Percentiles rank a stretch among this genome's conserved stretches.
Evolutionary conservation across 2,888 invertebrate species (phyloP).

Genomic region (Euphydryas editha): DNA sequence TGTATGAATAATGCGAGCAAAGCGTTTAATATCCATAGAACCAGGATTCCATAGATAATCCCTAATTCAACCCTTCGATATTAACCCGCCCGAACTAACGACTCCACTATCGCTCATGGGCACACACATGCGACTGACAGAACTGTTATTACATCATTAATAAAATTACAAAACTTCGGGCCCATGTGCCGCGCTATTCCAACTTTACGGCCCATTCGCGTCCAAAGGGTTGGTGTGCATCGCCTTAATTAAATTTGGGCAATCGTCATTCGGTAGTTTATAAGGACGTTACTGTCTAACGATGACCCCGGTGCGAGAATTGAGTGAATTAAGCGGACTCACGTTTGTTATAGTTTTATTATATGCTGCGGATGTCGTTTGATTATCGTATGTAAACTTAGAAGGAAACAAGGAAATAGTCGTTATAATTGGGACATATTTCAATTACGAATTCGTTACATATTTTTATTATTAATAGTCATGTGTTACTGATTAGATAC

Average conservation of each 20-base stretch:
- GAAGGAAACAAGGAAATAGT: not conserved
- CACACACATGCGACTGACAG: slow-evolving; percentile 82
- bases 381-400: not conserved
- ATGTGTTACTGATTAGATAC: too few species aligned
- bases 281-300: slow-evolving; percentile 68
- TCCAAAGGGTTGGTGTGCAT: slow-evolving; percentile 63
- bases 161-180: slow-evolving; percentile 82
- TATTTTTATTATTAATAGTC: too few species aligned
- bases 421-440: not conserved
- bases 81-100: slow-evolving; percentile 81
- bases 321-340: slow-evolving; percentile 76
- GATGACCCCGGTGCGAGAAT: slow-evolving; percentile 71
- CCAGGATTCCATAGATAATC: slow-evolving; percentile 69
- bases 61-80: slow-evolving; percentile 72
- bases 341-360: slow-evolving; percentile 68
- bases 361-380: slow-evolving; percentile 58
- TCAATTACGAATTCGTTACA: too few species aligned
- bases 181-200: slow-evolving; percentile 67
- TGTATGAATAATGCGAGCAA: slow-evolving; percentile 24
- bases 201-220: slow-evolving; percentile 70
- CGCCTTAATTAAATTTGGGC: slow-evolving; percentile 79
- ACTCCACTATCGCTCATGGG: slow-evolving; percentile 81
- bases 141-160: slow-evolving; percentile 84
- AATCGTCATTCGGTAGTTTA: slow-evolving; percentile 71
- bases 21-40: slow-evolving; percentile 38